These are phyloP conservation scores for Ceuthmochares aereus DNA, from an alignment of 2,113 vertebrate genomes.

Conservation along the genomic window DNA sequence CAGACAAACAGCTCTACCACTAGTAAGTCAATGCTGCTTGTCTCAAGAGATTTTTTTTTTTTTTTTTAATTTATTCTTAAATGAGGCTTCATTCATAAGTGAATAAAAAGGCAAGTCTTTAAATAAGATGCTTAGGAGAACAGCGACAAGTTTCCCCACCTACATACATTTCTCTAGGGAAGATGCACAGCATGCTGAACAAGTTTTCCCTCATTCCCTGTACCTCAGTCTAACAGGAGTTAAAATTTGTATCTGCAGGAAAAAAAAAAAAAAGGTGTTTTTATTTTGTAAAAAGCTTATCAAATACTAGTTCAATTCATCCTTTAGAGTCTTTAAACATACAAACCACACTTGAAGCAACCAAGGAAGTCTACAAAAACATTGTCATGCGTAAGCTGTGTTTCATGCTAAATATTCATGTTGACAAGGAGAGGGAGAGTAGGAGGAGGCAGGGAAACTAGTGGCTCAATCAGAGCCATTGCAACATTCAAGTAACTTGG, in stretches of 20 bases:
- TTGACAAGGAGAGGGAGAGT: constrained; percentile 10
- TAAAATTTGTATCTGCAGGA: constrained; percentile 48
- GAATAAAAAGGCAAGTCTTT: constrained; percentile 45
- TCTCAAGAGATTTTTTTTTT: neutral
- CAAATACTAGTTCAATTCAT: constrained; percentile 47
- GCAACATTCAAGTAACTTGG: constrained; percentile 70
- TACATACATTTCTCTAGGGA: constrained; percentile 1
- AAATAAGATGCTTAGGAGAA: constrained; percentile 19
- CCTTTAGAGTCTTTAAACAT: constrained; percentile 46
- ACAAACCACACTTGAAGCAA: constrained; percentile 57
- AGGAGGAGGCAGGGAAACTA: constrained; percentile 10
- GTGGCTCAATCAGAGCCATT: constrained; percentile 55
- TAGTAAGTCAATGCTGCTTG: neutral
- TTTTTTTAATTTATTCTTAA: neutral
- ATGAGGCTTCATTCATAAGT: neutral
- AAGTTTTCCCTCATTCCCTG: constrained; percentile 4
- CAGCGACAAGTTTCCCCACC: neutral
- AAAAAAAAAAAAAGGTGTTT: neutral
- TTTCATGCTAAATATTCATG: constrained; percentile 55
- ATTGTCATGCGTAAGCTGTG: constrained; percentile 44
- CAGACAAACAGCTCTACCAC: neutral
- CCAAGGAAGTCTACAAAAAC: constrained; percentile 42
- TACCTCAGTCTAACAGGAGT: constrained; percentile 17
- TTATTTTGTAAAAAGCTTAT: constrained; percentile 62
- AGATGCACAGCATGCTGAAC: constrained; percentile 15